Evolutionary conservation across 1,140 invertebrate species (phyloP).

Genomic region (Aphaenogaster ashmeadi): DNA sequence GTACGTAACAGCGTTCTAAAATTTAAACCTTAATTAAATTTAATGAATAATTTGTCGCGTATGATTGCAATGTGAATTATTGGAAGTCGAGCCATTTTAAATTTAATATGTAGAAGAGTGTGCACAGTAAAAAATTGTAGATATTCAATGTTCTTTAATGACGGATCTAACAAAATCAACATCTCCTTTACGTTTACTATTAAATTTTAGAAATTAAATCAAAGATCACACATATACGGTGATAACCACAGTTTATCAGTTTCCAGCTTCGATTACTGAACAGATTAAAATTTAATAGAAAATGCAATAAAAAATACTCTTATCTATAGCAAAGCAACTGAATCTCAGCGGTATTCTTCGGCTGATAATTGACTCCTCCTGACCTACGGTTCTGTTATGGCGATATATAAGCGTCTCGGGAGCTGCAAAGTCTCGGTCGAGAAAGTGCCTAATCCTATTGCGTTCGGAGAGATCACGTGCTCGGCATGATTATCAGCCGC

Average conservation of each 20-base stretch:
- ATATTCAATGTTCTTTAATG: not conserved
- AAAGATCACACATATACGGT: not conserved
- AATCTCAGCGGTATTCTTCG: not conserved
- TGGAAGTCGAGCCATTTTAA: too few species aligned
- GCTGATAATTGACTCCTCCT: not conserved
- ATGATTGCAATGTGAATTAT: too few species aligned
- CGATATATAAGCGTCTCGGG: not conserved
- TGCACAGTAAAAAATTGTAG: not conserved
- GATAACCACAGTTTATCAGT: not conserved
- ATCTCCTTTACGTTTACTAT: not conserved
- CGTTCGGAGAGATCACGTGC: not conserved
- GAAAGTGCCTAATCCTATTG: conserved; percentile 13
- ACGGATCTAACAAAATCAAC: not conserved
- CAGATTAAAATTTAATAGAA: not conserved
- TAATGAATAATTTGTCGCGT: not conserved
- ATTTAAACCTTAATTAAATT: not conserved
- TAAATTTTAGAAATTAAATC: not conserved
- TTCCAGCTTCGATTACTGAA: not conserved
- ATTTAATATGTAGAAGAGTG: too few species aligned
- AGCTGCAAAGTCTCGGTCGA: not conserved
- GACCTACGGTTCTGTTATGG: not conserved
- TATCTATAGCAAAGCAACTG: not conserved
- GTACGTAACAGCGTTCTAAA: not conserved
- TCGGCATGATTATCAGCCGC: conserved; percentile 14
- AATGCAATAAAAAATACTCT: not conserved